phyloP scores from a whole-genome alignment of 2,888 invertebrate genomes.

The Eremobia ochroleuca region DNA sequence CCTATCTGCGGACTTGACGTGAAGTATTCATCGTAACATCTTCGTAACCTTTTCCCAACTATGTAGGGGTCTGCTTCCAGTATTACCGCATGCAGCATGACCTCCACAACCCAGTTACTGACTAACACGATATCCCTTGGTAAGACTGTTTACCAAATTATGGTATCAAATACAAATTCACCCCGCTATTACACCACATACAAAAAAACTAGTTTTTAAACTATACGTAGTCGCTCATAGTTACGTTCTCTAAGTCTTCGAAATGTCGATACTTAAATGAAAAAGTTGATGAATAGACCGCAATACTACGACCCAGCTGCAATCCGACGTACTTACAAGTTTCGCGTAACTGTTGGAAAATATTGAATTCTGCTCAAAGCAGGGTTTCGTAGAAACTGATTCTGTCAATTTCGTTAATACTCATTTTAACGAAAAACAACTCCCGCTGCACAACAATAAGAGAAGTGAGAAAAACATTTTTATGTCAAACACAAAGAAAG shows the following conservation, averaged over 20 bases:
- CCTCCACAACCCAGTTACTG: neutral
- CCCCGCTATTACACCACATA: no score
- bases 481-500: neutral
- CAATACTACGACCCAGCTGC: slow-evolving; percentile 27
- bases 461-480: neutral
- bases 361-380: neutral
- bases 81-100: neutral
- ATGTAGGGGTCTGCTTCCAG: neutral
- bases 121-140: neutral
- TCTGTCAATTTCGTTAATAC: slow-evolving; percentile 2
- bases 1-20: no score
- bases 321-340: slow-evolving; percentile 4
- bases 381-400: slow-evolving; percentile 9
- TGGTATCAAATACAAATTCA: neutral
- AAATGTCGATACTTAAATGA: slow-evolving; percentile 1
- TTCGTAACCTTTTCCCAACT: neutral
- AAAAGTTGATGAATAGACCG: slow-evolving; percentile 35
- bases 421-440: neutral
- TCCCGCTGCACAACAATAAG: neutral
- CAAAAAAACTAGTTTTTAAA: neutral
- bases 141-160: neutral
- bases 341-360: slow-evolving; percentile 22
- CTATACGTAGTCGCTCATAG: neutral
- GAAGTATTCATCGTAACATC: neutral
- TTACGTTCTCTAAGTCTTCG: neutral